Evolutionary conservation across 2,888 invertebrate species (phyloP), one percentile per base, ranked within the genome.

Genomic region (Aradus depressus): DNA sequence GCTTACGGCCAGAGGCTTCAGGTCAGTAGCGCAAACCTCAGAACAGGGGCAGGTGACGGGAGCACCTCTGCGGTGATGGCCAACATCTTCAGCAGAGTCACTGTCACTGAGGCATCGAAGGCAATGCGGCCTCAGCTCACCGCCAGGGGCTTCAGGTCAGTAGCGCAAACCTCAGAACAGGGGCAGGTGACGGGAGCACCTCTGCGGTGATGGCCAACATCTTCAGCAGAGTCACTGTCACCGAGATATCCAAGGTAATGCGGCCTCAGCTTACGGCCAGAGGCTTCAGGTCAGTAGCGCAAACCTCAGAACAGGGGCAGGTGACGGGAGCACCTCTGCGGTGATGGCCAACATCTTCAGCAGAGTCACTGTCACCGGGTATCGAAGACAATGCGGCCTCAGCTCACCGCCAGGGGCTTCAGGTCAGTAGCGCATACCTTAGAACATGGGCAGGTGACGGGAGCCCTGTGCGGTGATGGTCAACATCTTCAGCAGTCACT

Each of bases 31-130:
- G n/a, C n/a, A n/a, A n/a, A n/a, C n/a, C n/a, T n/a, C n/a, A n/a
- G n/a, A n/a, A n/a, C n/a, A n/a, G 96, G 96, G 42, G 95, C 96
- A 2, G 96, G 96, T 2, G 96, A 97, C 71, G 97, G 97, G 0
- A 84, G 85, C 64, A 91, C 95, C 47, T 95, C 95, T 34, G 73
- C 80, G 16, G 77, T 82, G 53, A 78, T 95, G 69, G 77, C 82
- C 0, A 74, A 77, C 45, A 76, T 85, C 56, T 91, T 84, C 70
- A 67, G 73, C 4, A 71, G 76, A 49, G 79, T 85, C 38, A 89
- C 84, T 68, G 90, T 84, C 48, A 97, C 96, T 0, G 97, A 97
- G 70, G 82, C 92, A 58, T 95, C 95, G 1, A 74, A 75, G 49
- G 80, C 86, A 42, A 97, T 97, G 97, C 75, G 83, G 58, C 81